Evolutionary conservation across 2,888 invertebrate species (phyloP).

Genomic region (Eupithecia exiguata): DNA sequence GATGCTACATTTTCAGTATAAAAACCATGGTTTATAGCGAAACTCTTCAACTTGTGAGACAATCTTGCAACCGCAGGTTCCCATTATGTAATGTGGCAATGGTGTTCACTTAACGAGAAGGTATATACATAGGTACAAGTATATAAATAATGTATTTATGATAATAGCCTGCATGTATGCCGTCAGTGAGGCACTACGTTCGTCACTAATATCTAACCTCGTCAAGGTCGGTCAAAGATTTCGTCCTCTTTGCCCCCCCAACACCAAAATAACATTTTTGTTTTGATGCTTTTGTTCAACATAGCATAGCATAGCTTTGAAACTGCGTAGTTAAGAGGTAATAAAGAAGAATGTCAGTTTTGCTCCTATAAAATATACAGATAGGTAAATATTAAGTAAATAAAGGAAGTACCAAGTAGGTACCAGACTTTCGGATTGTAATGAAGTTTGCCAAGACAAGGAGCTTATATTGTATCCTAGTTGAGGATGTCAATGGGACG

Average conservation of each 20-base stretch:
- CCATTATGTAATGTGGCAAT: constrained; percentile 29
- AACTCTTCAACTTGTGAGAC: not conserved
- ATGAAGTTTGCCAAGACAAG: not conserved
- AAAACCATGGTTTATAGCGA: not conserved
- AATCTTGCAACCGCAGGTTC: constrained; percentile 26
- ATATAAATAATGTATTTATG: constrained; percentile 36
- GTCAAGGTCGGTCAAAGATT: constrained; percentile 23
- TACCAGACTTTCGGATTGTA: not conserved
- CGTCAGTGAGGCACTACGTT: constrained; percentile 28
- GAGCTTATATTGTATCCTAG: not conserved
- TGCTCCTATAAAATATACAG: not conserved
- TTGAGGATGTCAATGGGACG: not conserved
- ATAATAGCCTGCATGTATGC: constrained; percentile 26
- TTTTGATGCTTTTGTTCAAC: not conserved
- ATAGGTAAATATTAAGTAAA: not conserved
- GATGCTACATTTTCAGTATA: not conserved
- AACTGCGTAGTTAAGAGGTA: not conserved
- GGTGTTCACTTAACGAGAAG: constrained; percentile 20
- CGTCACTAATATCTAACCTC: constrained; percentile 20
- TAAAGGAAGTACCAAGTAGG: not conserved
- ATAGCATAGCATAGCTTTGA: not conserved
- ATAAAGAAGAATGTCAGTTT: not conserved
- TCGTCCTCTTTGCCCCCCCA: not conserved
- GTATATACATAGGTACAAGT: not conserved
- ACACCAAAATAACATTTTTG: not conserved